Base-by-base conservation (phyloP, 2,888 invertebrate genomes). In the Tridacna gigas region DNA sequence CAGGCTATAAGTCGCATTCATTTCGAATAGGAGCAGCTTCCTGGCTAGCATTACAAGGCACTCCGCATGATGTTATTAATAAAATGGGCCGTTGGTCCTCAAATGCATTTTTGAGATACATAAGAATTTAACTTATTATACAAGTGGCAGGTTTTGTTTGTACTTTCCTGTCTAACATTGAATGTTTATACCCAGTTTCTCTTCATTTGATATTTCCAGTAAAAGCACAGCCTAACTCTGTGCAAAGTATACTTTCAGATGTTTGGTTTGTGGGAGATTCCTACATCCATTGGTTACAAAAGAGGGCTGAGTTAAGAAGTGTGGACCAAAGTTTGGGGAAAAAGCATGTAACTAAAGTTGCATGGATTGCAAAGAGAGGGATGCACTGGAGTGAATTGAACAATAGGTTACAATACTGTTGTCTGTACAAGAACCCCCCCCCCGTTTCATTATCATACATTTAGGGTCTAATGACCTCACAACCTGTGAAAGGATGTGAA, bases 21-120 rank as follows among this genome's bases (percentile, higher is more conserved):
- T 76, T 76, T 47, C 25, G 76, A 3, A 76, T 76, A 18, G 65
- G 76, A 1, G 47, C 15, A 47, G 76, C 76, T 20, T 45, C 47
- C 18, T 77, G 66, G 66, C 51, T 77, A 18, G 65, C 77, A 11
- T 7, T 22, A n/a, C 66, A 47, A 45, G 75, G 67, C 20, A 47
- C 75, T 61, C 60, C 74, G 20, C 47, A 69, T 47, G 45, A 28
- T 12, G 45, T n/a, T 12, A 69, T 69, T 13, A 37, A 69, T 9
- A 69, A 37, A 69, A 20, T 47, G 47, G 45, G 69, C 26, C 15
- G 69, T 9, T 37, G 69, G 45, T 25, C 69, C 28, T 69, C 69
- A 9, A 45, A 69, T 47, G 4, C 67, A 13, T 67, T 26, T 20
- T 26, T 11, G 45, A 69, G 45, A 47, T 37, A 69, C 13, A 69